phyloP scores from a whole-genome alignment of 2,797 vertebrate species.

The Sebastes cheni region DNA sequence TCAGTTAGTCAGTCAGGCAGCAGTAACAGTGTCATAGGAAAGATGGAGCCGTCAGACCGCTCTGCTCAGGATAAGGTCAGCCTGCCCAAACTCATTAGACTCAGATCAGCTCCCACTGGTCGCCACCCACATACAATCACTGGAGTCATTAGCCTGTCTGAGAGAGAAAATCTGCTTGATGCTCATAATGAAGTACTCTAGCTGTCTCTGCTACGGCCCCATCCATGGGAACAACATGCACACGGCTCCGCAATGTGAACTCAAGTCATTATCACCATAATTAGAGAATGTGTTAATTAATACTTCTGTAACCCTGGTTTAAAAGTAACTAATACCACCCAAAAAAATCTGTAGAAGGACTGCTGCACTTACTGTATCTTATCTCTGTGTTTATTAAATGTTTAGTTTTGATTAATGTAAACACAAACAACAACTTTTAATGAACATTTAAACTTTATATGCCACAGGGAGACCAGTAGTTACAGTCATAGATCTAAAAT shows the following conservation, averaged over 20 bases:
- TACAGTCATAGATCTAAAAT: neutral
- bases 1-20: conserved; percentile 45
- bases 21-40: conserved; percentile 56
- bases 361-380: neutral
- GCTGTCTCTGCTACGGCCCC: neutral
- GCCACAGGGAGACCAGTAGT: neutral
- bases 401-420: neutral
- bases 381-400: neutral
- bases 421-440: neutral
- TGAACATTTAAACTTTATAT: neutral
- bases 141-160: conserved; percentile 57
- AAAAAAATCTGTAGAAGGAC: neutral
- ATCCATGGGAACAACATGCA: conserved; percentile 6
- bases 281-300: neutral
- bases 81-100: conserved; percentile 66
- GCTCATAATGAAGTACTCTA: conserved; percentile 40
- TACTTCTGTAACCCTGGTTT: neutral
- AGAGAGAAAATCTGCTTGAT: conserved; percentile 50
- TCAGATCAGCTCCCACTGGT: conserved; percentile 41
- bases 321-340: neutral
- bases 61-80: conserved; percentile 64
- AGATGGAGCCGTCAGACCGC: conserved; percentile 59
- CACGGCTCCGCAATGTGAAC: neutral
- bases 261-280: neutral
- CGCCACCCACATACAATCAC: conserved; percentile 42